Evolutionary conservation across 1,140 invertebrate species (phyloP).

Genomic region (Heterodera carotae): DNA sequence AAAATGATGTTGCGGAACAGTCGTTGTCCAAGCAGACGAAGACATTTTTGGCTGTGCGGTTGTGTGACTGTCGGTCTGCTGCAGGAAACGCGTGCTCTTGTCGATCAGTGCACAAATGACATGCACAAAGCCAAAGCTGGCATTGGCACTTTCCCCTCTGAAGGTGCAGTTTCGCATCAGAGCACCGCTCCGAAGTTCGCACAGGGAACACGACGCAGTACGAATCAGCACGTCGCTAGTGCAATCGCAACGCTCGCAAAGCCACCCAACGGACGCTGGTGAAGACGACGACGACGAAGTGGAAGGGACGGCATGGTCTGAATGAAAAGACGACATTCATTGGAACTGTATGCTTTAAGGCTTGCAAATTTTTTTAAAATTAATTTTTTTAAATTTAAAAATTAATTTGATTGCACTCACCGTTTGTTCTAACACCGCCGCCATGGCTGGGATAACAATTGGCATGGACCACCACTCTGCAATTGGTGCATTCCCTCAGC

Average conservation of each 20-base stretch:
- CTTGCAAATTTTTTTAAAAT: no score
- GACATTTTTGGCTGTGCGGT: constrained; percentile 13
- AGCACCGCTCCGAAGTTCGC: constrained; percentile 40
- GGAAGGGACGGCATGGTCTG: background rate
- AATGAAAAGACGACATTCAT: background rate
- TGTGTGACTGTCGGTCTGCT: background rate
- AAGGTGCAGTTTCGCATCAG: constrained; percentile 23
- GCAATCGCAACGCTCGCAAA: constrained; percentile 34
- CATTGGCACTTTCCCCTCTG: background rate
- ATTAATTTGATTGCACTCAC: background rate
- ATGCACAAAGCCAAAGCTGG: constrained; percentile 27
- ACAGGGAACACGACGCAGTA: constrained; percentile 30
- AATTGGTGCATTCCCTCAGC: constrained; percentile 38
- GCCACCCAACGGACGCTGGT: background rate
- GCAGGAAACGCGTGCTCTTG: constrained; percentile 29
- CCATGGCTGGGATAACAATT: constrained; percentile 28
- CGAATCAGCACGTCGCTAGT: constrained; percentile 37
- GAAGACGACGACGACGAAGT: background rate
- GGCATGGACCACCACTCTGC: constrained; percentile 37
- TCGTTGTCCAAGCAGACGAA: constrained; percentile 30
- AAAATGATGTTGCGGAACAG: constrained; percentile 4
- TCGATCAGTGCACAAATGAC: constrained; percentile 43
- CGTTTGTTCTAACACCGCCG: no score
- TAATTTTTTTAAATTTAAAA: constrained; percentile 20
- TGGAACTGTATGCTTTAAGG: no score